Percentiles rank a stretch among this genome's conserved stretches.
Evolutionary conservation across 2,113 vertebrate species (phyloP).

Genomic region (Vulpes lagopus): DNA sequence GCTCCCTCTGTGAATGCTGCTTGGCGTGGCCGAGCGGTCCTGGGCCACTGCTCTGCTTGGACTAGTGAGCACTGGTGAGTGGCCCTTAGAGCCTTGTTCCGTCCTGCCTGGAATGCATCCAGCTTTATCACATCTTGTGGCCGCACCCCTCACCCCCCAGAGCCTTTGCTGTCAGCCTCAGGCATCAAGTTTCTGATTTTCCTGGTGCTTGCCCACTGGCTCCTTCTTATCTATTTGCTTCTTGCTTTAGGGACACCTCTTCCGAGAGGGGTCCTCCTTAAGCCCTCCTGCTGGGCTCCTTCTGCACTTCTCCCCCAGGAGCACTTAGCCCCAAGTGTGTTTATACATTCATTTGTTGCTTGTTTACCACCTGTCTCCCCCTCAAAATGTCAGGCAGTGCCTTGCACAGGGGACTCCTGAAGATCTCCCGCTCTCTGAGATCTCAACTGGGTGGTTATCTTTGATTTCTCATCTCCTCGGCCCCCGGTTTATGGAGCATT

Average conservation of each 20-base stretch:
- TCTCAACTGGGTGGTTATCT: neutral
- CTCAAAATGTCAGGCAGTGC: neutral
- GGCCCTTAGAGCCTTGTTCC: no score
- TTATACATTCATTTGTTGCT: neutral
- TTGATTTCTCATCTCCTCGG: neutral
- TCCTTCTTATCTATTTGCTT: neutral
- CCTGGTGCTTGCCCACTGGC: neutral
- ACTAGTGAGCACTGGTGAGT: neutral
- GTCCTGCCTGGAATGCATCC: neutral
- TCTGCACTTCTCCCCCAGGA: neutral
- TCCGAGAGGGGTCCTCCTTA: neutral
- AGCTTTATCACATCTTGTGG: fast-evolving
- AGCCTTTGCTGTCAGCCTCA: neutral
- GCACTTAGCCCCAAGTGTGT: fast-evolving
- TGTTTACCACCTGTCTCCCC: neutral
- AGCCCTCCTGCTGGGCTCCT: neutral
- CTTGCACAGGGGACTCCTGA: fast-evolving
- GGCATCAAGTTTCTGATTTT: neutral
- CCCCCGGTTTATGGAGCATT: neutral
- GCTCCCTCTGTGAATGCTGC: neutral
- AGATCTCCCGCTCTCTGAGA: neutral
- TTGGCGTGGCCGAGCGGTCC: fast-evolving
- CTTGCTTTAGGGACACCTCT: neutral
- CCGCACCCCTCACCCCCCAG: neutral
- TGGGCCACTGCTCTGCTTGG: neutral